A percentile compares a stretch with the other conserved stretches of the same genome.
Evolutionary conservation across 2,888 invertebrate species (phyloP).

Genomic region (Meliscaeva auricollis): DNA sequence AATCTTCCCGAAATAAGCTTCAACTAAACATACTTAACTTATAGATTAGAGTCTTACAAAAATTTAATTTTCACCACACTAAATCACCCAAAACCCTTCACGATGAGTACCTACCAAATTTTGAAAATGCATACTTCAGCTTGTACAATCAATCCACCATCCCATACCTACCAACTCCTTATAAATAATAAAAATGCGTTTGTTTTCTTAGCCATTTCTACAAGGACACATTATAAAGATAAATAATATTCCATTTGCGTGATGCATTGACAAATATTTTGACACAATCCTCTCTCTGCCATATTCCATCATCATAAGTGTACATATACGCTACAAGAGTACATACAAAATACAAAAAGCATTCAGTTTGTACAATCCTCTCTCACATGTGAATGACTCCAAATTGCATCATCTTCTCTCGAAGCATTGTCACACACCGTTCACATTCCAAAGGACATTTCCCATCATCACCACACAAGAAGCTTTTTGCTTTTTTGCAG

Average conservation of each 20-base stretch:
- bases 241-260: constrained; percentile 73
- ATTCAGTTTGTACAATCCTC: constrained; percentile 48
- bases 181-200: constrained; percentile 6
- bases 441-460: constrained; percentile 58
- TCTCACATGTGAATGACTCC: constrained; percentile 65
- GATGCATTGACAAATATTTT: constrained; percentile 72
- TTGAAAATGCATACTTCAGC: too few species aligned
- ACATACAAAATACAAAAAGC: constrained; percentile 10
- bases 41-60: too few species aligned
- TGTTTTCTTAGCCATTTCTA: not conserved
- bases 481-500: constrained; percentile 23
- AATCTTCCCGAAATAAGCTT: too few species aligned
- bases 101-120: too few species aligned
- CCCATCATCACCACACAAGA: constrained; percentile 7
- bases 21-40: too few species aligned
- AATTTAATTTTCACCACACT: too few species aligned
- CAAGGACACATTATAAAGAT: constrained; percentile 51
- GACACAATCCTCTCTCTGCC: constrained; percentile 26
- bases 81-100: too few species aligned
- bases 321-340: not conserved
- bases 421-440: constrained; percentile 8
- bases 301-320: constrained; percentile 10
- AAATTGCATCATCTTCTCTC: constrained; percentile 61
- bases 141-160: too few species aligned
- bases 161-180: too few species aligned